Conservation (phyloP, 1,140 invertebrate species). For the Aplysia californica region DNA sequence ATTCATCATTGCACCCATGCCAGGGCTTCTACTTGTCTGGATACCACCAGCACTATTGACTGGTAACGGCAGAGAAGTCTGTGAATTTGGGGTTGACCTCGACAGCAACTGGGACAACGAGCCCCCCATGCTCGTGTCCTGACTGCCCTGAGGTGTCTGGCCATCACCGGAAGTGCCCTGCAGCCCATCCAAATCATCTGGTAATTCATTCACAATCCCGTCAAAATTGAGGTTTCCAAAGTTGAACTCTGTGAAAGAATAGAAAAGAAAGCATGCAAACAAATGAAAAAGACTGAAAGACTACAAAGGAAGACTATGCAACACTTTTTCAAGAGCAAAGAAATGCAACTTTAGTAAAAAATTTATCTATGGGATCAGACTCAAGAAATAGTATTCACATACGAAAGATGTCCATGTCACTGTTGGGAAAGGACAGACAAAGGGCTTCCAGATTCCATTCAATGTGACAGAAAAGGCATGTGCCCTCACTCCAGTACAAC, state of each 20-base stretch:
- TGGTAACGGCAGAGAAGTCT: slow-evolving; percentile 34
- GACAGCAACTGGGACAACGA: slow-evolving; percentile 57
- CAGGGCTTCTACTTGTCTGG: slow-evolving; percentile 34
- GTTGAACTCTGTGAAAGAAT: slow-evolving; percentile 44
- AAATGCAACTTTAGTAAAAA: no score
- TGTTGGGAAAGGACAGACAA: no score
- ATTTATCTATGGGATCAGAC: no score
- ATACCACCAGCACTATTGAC: slow-evolving; percentile 36
- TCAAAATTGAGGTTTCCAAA: slow-evolving; percentile 33
- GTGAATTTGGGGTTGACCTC: slow-evolving; percentile 43
- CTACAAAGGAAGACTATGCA: no score
- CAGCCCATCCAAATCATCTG: slow-evolving; percentile 80
- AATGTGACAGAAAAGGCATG: no score
- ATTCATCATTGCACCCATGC: slow-evolving; percentile 31
- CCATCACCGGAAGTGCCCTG: slow-evolving; percentile 51
- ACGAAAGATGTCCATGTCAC: no score
- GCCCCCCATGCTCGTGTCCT: slow-evolving; percentile 47
- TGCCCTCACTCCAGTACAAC: no score
- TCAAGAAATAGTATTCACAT: no score
- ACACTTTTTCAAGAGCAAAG: no score
- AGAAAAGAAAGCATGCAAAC: neutral
- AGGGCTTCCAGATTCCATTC: no score
- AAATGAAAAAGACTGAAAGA: neutral
- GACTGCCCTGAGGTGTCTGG: slow-evolving; percentile 27
- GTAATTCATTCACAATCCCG: slow-evolving; percentile 77